A percentile compares a stretch with the other conserved stretches of the same genome.
Conservation (phyloP, 2,113 vertebrate species). For the Corythaixoides concolor region DNA sequence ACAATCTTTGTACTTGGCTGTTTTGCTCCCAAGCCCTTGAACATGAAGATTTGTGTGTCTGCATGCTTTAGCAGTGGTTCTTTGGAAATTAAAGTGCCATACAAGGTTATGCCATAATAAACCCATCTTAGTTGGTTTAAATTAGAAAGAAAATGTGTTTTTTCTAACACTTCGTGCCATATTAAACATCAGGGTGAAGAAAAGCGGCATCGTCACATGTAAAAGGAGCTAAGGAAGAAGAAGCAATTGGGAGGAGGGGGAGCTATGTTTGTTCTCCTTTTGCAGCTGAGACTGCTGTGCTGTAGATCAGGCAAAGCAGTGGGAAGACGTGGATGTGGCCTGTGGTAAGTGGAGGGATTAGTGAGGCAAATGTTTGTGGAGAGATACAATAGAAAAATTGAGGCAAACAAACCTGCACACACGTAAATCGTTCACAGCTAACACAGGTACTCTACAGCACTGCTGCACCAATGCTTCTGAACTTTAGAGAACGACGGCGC, state of each 20-base stretch:
- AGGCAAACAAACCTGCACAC: background rate
- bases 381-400: background rate
- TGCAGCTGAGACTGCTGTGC: background rate
- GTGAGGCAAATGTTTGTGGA: background rate
- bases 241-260: background rate
- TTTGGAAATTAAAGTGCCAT: background rate
- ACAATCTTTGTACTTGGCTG: background rate
- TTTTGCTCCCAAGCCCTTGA: background rate
- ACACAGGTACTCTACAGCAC: background rate
- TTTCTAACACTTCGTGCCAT: background rate
- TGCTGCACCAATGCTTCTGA: too few relatives aligned
- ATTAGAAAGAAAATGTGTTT: background rate
- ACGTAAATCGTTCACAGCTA: background rate
- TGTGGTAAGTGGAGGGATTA: background rate
- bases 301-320: background rate
- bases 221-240: background rate
- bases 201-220: background rate
- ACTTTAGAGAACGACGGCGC: rapidly evolving
- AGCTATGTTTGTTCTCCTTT: background rate
- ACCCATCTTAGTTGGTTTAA: background rate
- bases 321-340: background rate
- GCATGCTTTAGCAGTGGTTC: background rate
- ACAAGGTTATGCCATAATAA: background rate
- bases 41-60: background rate
- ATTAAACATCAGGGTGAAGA: background rate